phyloP scores from a whole-genome alignment of 2,888 invertebrate species.

The Toxonevra muliebris region DNA sequence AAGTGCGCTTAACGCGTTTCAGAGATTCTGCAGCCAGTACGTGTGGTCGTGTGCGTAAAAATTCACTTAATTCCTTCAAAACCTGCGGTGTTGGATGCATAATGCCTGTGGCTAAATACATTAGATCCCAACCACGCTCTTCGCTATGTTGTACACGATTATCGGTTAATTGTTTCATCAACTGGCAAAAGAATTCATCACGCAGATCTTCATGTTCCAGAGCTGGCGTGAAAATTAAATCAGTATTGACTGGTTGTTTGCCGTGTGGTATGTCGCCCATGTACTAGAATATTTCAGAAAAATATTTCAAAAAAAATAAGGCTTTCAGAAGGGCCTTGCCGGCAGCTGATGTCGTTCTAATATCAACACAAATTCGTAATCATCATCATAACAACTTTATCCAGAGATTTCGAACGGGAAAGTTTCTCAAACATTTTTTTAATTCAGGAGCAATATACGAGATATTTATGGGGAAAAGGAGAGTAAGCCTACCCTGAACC shows the following conservation, averaged over 20 bases:
- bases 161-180: conserved; percentile 92
- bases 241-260: conserved; percentile 81
- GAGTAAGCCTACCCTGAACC: too few relatives aligned
- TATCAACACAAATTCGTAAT: too few relatives aligned
- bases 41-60: conserved; percentile 77
- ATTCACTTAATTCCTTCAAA: conserved; percentile 78
- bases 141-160: conserved; percentile 85
- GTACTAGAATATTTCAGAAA: conserved; percentile 61
- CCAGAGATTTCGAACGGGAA: too few relatives aligned
- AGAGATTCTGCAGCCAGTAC: conserved; percentile 84
- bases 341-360: too few relatives aligned
- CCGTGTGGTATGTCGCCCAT: conserved; percentile 94
- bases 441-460: too few relatives aligned
- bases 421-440: too few relatives aligned
- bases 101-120: conserved; percentile 90
- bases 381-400: too few relatives aligned
- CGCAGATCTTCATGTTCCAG: conserved; percentile 78
- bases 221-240: conserved; percentile 84
- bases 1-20: conserved; percentile 80
- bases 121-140: conserved; percentile 92
- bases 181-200: conserved; percentile 93
- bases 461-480: too few relatives aligned
- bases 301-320: background rate
- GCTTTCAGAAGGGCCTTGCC: background rate
- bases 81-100: conserved; percentile 82